Evolutionary conservation across 2,113 vertebrate genomes (phyloP), one percentile per base, ranked within the genome.

Genomic region (Mormyrus iriodes): DNA sequence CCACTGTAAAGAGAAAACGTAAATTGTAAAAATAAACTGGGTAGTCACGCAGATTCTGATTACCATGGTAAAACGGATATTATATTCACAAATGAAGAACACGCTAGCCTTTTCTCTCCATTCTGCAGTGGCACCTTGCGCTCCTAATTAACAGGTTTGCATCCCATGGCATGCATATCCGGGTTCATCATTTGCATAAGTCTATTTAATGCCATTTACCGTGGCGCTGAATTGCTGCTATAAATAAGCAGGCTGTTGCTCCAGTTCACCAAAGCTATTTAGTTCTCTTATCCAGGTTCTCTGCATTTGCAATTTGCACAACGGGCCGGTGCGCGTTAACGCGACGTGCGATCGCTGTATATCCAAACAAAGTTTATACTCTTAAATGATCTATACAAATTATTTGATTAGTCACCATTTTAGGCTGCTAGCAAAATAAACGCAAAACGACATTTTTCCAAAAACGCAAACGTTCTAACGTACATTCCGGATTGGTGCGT

Each of bases 181-280:
- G 89, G 90, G 69, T 85, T 87, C 89, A 88, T 24, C 88, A 93
- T 94, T 94, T 94, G 89, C 91, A 92, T 93, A 94, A 95, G 87
- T 90, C 90, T 90, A 58, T 52, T 89, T 93, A 94, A 94, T 93
- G 58, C 93, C 92, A 90, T 88, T 94, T 93, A 92, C 90, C 89
- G 91, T 93, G 91, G 91, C 89, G 87, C 44, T 48, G 82, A 55
- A n/a, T 88, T 87, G 90, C 35, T 90, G 5, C 93, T 94, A 94
- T 93, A 92, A 93, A 94, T 93, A 94, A 92, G 89, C 88, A 89
- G 89, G 91, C 90, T 90, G 90, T 87, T 92, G 90, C 89, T 93
- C 83, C 90, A 90, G 92, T 92, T 94, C 92, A 93, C 90, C 53
- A 65, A 92, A 88, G 88, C 88, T 89, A 93, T 35, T 91, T 93